phyloP scores from a whole-genome alignment of 2,888 invertebrate species.

The Trisateles emortualis region DNA sequence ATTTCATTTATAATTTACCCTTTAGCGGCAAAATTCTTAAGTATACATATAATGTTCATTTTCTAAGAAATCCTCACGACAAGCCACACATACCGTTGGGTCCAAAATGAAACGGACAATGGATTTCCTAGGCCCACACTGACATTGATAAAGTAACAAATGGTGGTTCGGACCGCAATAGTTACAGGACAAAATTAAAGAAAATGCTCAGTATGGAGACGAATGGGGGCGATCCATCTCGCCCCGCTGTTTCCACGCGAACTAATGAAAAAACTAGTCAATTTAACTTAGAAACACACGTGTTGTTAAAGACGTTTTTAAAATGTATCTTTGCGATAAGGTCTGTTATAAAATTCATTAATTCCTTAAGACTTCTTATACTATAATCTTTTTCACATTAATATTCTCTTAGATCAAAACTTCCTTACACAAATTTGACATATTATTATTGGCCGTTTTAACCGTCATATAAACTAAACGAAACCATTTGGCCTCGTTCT shows the following conservation, averaged over 20 bases:
- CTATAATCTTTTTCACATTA: no score
- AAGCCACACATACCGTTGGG: not conserved
- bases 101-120: constrained; percentile 7
- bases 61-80: not conserved
- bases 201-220: constrained; percentile 51
- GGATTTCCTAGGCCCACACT: constrained; percentile 22
- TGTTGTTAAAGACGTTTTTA: no score
- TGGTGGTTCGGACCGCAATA: constrained; percentile 24
- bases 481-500: no score
- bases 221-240: constrained; percentile 50
- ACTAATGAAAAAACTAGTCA: constrained; percentile 28
- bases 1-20: not conserved
- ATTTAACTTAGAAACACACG: no score
- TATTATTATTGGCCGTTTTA: no score
- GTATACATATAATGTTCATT: not conserved
- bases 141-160: constrained; percentile 44
- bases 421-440: no score
- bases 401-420: no score
- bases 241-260: constrained; percentile 18
- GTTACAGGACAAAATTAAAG: constrained; percentile 51
- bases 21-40: not conserved
- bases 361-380: no score
- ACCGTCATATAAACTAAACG: no score
- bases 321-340: no score
- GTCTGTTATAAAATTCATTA: no score